A percentile compares a stretch with the other conserved stretches of the same genome.
Conservation (phyloP, 2,797 vertebrate species). For the Leptatherina wallacei region DNA sequence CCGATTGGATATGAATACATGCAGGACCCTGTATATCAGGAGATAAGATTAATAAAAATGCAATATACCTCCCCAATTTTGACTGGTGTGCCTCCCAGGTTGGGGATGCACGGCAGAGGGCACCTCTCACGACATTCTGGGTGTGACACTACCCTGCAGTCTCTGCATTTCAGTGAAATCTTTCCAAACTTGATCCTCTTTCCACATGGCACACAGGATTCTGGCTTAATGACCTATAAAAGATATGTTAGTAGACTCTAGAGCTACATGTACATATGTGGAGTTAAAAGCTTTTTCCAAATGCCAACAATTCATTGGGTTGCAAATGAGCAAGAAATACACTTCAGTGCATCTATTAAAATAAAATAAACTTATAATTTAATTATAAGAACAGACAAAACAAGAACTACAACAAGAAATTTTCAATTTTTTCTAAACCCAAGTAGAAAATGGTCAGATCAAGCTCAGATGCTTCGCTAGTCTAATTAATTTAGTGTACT, state of each 20-base stretch:
- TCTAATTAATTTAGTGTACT: not conserved
- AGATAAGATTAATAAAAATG: not conserved
- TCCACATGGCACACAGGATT: slow-evolving; percentile 96
- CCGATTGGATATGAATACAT: not conserved
- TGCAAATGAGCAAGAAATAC: not conserved
- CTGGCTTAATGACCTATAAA: slow-evolving; percentile 94
- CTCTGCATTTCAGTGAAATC: slow-evolving; percentile 92
- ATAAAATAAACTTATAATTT: no score
- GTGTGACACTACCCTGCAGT: slow-evolving; percentile 93
- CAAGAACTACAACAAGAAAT: not conserved
- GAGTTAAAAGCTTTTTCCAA: not conserved
- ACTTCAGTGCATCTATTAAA: not conserved
- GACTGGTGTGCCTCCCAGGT: slow-evolving; percentile 87
- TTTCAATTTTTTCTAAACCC: no score
- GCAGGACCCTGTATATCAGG: not conserved
- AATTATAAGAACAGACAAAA: not conserved
- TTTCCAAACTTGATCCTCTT: slow-evolving; percentile 98
- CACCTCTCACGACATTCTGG: slow-evolving; percentile 95
- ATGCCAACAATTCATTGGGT: not conserved
- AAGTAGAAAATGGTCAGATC: not conserved
- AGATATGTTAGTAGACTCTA: not conserved
- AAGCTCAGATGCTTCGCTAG: not conserved
- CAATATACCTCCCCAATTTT: slow-evolving; percentile 88
- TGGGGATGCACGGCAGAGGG: slow-evolving; percentile 94
- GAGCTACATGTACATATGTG: not conserved